These are phyloP conservation scores for Mesoligia furuncula DNA, from an alignment of 2,888 invertebrate genomes.

Conservation along the genomic window DNA sequence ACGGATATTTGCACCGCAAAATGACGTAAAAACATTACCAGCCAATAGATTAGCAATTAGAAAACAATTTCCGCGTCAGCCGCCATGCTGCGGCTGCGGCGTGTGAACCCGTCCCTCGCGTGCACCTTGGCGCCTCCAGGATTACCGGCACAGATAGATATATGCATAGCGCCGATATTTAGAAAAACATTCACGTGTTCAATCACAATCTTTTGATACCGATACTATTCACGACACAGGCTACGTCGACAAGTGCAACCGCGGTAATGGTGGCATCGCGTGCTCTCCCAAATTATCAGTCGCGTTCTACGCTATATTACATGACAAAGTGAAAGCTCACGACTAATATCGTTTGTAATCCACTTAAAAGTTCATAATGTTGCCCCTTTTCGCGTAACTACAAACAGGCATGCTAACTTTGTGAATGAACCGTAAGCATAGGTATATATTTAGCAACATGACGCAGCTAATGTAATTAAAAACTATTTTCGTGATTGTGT, in stretches of 20 bases:
- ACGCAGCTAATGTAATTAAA: constrained; percentile 61
- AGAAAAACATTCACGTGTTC: constrained; percentile 30
- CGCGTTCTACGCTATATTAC: constrained; percentile 77
- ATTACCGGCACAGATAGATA: constrained; percentile 14
- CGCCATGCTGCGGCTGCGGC: constrained; percentile 14
- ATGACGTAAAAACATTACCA: constrained; percentile 54
- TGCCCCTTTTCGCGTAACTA: constrained; percentile 59
- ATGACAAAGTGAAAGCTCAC: constrained; percentile 79
- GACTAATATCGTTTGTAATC: constrained; percentile 82
- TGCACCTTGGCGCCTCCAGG: constrained; percentile 15
- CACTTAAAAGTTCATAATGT: constrained; percentile 81
- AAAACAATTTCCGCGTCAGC: constrained; percentile 55
- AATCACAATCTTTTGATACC: constrained; percentile 48
- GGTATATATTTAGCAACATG: constrained; percentile 57
- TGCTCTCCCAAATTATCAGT: constrained; percentile 80
- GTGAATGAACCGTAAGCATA: constrained; percentile 61
- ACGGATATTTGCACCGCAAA: constrained; percentile 48
- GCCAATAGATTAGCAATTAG: constrained; percentile 55
- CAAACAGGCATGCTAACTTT: constrained; percentile 67
- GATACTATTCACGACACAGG: constrained; percentile 62
- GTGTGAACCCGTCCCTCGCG: constrained; percentile 13
- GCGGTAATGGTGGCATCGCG: constrained; percentile 80
- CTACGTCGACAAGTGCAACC: constrained; percentile 71
- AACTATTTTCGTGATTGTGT: constrained; percentile 42
- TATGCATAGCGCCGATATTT: constrained; percentile 7